Base-by-base conservation (phyloP, 2,888 invertebrate genomes). In the Tromatobia lineatoria region DNA sequence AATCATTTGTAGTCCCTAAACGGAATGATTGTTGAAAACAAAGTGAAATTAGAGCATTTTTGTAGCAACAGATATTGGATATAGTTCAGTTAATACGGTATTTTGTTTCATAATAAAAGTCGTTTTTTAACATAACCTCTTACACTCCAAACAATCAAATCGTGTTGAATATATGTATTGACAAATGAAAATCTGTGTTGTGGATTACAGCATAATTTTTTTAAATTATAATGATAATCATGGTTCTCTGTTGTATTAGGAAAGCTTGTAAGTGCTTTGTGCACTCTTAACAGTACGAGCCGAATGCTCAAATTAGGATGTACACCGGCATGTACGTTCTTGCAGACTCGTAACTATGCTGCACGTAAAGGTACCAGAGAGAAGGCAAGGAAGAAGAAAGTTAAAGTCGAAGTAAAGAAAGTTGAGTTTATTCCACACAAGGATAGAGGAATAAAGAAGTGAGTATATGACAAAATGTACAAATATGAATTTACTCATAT, bases 341-440 rank as follows among this genome's bases (percentile, higher is more conserved):
- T 89, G 25, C 93, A 92, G 88, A 84, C 87, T 15, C 89, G 94
- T 70, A 89, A 94, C 87, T 97, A 96, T 94, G 97, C 97, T 4
- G 98, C 98, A 0, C 95, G 98, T 85, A 98, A 97, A 94, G 97
- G 98, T 71, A 98, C 97, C 3, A 95, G 98, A 86, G 96, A 96
- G 70, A 96, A 96, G 89, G 96, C 96, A 42, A 95, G 95, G 71
- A 97, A 97, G 77, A 93, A 96, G 89, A 97, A 97, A 94, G 96
- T 97, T 38, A 97, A 97, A 94, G 95, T 96, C 45, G 97, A 96
- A 92, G 95, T 96, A 11, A 95, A 96, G 86, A 97, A 97, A 95
- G 94, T 96, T 75, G 97, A 96, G 61, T 97, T 96, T 88, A 95
- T 97, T 77, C 97, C 97, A 0, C 96, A 96, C 89, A 96, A 96